A percentile compares a stretch with the other conserved stretches of the same genome.
These are phyloP conservation scores for Corynorhinus townsendii DNA, from an alignment of 2,113 vertebrate species.

Conservation along the genomic window DNA sequence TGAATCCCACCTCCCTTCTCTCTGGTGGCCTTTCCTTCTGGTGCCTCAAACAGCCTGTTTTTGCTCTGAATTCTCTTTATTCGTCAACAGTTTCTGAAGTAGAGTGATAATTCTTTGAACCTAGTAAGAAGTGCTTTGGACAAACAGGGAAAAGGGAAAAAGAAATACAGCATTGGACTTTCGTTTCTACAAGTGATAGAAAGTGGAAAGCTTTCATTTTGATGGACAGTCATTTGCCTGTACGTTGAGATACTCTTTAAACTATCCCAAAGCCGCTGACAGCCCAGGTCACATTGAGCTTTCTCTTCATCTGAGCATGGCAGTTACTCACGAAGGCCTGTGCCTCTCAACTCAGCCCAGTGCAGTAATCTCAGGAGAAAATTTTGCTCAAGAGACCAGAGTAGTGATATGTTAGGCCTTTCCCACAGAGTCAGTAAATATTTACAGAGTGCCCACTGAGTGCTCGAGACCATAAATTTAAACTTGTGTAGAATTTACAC, in stretches of 20 bases:
- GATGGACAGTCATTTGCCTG: neutral
- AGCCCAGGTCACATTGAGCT: neutral
- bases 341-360: neutral
- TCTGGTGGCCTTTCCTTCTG: neutral
- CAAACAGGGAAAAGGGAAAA: neutral
- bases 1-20: neutral
- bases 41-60: neutral
- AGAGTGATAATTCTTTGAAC: neutral
- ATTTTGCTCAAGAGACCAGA: neutral
- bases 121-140: neutral
- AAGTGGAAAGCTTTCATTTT: neutral
- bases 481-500: neutral
- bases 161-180: neutral
- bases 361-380: neutral
- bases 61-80: neutral
- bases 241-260: neutral
- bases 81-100: slow-evolving; percentile 8
- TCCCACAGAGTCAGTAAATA: neutral
- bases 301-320: neutral
- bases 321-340: neutral
- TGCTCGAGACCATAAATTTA: neutral
- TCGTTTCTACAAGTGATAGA: neutral
- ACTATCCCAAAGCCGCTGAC: neutral
- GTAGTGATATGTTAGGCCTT: neutral
- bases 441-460: neutral